Base-by-base conservation (phyloP, 2,888 invertebrate genomes). In the Germaria angustata region DNA sequence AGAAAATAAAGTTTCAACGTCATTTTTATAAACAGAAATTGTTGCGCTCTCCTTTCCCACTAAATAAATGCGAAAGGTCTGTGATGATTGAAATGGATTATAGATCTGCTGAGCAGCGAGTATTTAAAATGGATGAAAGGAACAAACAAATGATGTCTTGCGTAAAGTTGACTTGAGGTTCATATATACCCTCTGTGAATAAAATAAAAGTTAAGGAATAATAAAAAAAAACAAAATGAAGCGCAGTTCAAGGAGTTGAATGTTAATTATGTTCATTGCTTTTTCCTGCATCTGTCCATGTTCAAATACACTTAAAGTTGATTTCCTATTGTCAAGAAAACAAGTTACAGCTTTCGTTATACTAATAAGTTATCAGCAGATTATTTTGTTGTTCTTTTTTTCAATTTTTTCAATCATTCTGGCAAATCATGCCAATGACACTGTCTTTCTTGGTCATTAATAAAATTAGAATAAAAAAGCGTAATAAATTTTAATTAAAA, bases 211-310 rank as follows among this genome's bases (percentile, higher is more conserved):
- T 11, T 24, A 75, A 36, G 59, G 20, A 49, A 28, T 41, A 68
- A 51, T 2, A 61, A 63, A 39, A 39, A n/a, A 9, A 69, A 5
- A 36, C 3, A 66, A 11, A 36, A n/a, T 17, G n/a, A n/a, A n/a
- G 28, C 28, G 28, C 6, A 28, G 34, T 13, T 24, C 63, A 57
- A 55, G 71, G 49, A 71, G 66, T 72, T 80, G 46, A 80, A 63
- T 81, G 80, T 81, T 81, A 84, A 84, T 84, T 79, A 73, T 75
- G 81, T 72, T 84, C 84, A 84, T 84, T 84, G 77, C 84, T 73
- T 81, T 80, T 68, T 20, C 5, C n/a, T n/a, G 28, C 39, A 51
- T 17, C 9, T n/a, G 6, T 13, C 17, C 2, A 1, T 24, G 9
- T 13, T 11, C 3, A 4, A 1, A n/a, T 3, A 2, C 3, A 24